Evolutionary conservation across 2,888 invertebrate species (phyloP).

Genomic region (Aphidius colemani): DNA sequence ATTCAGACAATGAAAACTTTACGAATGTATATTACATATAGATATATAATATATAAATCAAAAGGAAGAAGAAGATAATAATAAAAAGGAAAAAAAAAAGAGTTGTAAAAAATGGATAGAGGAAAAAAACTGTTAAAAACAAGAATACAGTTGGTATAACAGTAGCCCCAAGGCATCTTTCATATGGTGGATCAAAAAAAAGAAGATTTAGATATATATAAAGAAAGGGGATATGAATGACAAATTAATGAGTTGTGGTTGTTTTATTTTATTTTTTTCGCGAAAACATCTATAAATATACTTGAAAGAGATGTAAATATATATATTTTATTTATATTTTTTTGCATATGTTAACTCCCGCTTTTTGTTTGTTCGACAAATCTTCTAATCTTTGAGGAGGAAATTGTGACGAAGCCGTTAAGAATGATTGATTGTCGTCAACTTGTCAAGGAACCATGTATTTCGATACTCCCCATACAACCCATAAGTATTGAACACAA

Average conservation of each 20-base stretch:
- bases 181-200: constrained; percentile 21
- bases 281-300: constrained; percentile 16
- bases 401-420: constrained; percentile 46
- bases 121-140: constrained; percentile 12
- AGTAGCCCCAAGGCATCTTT: constrained; percentile 25
- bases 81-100: constrained; percentile 23
- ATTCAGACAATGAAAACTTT: constrained; percentile 21
- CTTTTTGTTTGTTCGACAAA: constrained; percentile 12
- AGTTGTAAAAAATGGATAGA: constrained; percentile 24
- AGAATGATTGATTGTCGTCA: constrained; percentile 51
- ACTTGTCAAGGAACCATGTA: constrained; percentile 11
- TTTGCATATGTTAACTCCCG: constrained; percentile 24
- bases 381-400: constrained; percentile 40
- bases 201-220: constrained; percentile 17
- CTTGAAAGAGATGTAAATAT: neutral
- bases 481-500: constrained; percentile 14
- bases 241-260: constrained; percentile 50
- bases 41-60: neutral
- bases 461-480: constrained; percentile 3
- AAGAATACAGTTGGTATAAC: constrained; percentile 25
- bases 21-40: neutral
- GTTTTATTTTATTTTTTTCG: constrained; percentile 30
- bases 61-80: constrained; percentile 5
- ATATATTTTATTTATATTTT: constrained; percentile 38
- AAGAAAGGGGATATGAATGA: constrained; percentile 39